Base-by-base conservation (phyloP, 2,113 vertebrate species). In the Turnix velox region DNA sequence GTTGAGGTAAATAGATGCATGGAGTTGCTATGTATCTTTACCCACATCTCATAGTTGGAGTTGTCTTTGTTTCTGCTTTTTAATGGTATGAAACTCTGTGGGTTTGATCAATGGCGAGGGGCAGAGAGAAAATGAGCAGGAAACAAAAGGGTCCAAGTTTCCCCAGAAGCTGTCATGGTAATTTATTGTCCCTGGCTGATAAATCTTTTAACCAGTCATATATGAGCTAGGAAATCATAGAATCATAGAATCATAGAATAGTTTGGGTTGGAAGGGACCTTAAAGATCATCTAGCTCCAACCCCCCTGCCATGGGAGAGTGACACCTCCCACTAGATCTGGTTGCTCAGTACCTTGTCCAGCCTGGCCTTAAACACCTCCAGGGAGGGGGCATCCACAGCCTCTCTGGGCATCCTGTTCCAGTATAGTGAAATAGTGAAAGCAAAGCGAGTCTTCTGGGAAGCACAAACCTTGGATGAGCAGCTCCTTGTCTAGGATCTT, bases 61-160 rank as follows among this genome's bases (percentile, higher is more conserved):
- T 80, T 93, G 59, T 90, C 87, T 97, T 96, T 97, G 94, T 95
- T 95, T 87, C 63, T 92, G 76, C 76, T 95, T 96, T 87, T 88
- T 90, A 88, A 81, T 96, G 93, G 84, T 48, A 84, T 95, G 43
- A 90, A 93, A 88, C 66, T 90, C 72, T 9, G 40, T 31, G 80
- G 77, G 79, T 87, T 86, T 94, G 87, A 93, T 95, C 92, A 94
- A 93, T 95, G 88, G 76, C 9, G 10, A 90, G 79, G 78, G 59
- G 87, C 55, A 72, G 76, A 84, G 61, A 89, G 79, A 86, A 96
- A 91, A 94, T 90, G 94, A 96, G 58, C 65, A 76, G 62, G 58
- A 94, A 84, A 92, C 22, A 25, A 94, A 96, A 96, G 67, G 81
- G 42, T 62, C 0, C 0, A 19, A 92, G 75, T 93, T 93, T 95